A percentile compares a stretch with the other conserved stretches of the same genome.
These are phyloP conservation scores for Puffinus mauretanicus DNA, from an alignment of 2,113 vertebrate genomes.

Conservation along the genomic window DNA sequence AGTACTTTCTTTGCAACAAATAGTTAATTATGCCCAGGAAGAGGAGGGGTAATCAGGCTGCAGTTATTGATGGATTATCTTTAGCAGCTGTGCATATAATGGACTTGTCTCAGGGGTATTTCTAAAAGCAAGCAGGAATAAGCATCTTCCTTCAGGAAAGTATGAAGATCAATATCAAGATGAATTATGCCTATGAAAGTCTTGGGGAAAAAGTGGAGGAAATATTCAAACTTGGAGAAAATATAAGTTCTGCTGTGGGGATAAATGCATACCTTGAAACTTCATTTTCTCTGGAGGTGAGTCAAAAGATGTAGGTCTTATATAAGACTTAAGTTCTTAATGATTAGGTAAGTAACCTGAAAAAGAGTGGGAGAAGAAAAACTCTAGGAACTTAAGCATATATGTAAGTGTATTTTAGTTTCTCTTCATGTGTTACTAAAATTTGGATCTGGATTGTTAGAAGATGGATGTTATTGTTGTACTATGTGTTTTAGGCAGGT, in stretches of 20 bases:
- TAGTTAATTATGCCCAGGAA: background rate
- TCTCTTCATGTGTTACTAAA: background rate
- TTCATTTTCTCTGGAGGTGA: background rate
- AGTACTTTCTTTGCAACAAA: background rate
- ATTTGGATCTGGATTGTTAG: background rate
- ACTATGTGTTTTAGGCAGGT: background rate
- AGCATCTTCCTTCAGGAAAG: background rate
- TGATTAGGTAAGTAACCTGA: background rate
- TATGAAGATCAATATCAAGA: rapidly evolving
- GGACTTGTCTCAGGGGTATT: background rate
- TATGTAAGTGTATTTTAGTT: background rate
- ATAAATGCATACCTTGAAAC: background rate
- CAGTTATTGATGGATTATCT: background rate
- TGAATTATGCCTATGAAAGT: background rate
- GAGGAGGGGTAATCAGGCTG: background rate
- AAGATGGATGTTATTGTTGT: background rate
- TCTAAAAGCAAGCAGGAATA: background rate
- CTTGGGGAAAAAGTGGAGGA: background rate
- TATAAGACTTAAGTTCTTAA: background rate
- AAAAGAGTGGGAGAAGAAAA: background rate
- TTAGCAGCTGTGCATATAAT: background rate
- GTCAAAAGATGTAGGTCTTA: background rate
- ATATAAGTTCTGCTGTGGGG: rapidly evolving
- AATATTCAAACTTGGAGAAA: background rate
- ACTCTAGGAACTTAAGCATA: background rate